Conservation (phyloP, 2,888 invertebrate species). For the Aphrophora alni region DNA sequence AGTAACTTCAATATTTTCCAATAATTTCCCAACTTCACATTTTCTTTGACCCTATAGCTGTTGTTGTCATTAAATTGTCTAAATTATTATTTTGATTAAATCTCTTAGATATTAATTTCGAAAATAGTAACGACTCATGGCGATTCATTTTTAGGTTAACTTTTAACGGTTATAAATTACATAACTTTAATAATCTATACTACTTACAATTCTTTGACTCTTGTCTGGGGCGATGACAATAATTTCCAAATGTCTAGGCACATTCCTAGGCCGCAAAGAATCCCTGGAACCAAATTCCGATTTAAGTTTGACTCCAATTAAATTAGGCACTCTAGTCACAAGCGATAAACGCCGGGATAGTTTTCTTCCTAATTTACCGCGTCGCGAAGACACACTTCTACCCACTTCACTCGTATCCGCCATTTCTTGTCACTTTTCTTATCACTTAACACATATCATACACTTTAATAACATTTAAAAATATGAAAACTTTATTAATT, state of each 20-base stretch:
- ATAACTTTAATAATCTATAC: constrained; percentile 8
- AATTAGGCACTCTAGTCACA: constrained; percentile 64
- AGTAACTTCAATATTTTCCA: no score
- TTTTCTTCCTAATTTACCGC: constrained; percentile 65
- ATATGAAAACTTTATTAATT: no score
- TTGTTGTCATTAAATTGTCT: no score
- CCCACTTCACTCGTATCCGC: not conserved
- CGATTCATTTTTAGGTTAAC: no score
- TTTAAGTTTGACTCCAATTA: constrained; percentile 58
- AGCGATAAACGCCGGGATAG: constrained; percentile 66
- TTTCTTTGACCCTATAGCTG: no score
- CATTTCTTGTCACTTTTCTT: not conserved
- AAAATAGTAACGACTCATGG: no score
- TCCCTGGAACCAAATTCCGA: constrained; percentile 46
- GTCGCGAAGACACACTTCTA: not conserved
- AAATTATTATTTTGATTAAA: no score
- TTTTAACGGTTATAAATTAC: no score
- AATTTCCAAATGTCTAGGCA: constrained; percentile 57
- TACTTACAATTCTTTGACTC: constrained; percentile 67
- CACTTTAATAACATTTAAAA: no score
- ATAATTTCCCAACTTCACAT: no score
- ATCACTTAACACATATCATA: not conserved
- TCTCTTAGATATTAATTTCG: no score
- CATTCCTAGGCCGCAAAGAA: constrained; percentile 29
- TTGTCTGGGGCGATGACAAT: constrained; percentile 70